Percentiles rank a stretch among this genome's conserved stretches.
These are phyloP conservation scores for Ctenomys sociabilis DNA, from an alignment of 2,113 vertebrate species.

Conservation along the genomic window DNA sequence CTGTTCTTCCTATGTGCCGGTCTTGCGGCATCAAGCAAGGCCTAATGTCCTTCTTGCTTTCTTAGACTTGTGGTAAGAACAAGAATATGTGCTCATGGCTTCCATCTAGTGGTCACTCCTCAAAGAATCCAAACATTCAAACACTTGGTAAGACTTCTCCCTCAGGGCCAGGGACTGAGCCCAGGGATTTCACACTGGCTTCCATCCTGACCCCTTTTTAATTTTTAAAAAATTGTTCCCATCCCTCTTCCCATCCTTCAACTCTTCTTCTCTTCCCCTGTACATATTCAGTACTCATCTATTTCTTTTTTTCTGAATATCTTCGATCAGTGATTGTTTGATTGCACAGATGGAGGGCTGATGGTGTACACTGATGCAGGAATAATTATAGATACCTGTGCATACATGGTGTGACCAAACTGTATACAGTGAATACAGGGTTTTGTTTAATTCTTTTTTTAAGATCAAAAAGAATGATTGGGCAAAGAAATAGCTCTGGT, in stretches of 20 bases:
- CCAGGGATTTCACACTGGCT: not conserved
- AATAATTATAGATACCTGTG: not conserved
- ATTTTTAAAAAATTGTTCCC: not conserved
- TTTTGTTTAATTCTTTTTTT: not conserved
- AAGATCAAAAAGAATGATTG: not conserved
- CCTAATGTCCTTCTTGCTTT: not conserved
- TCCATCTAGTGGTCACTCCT: conserved; percentile 33
- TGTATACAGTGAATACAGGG: not conserved
- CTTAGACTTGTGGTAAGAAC: not conserved
- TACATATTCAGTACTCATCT: not conserved
- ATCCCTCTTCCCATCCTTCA: not conserved
- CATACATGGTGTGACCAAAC: not conserved
- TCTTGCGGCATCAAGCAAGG: not conserved
- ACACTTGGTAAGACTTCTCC: not conserved
- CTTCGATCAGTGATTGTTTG: not conserved
- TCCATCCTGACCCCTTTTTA: not conserved
- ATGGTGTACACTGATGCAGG: not conserved
- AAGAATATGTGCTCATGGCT: not conserved
- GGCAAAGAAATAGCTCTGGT: not conserved
- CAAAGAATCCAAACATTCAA: not conserved
- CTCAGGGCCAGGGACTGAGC: not conserved
- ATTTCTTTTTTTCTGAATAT: not conserved
- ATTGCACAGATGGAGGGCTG: not conserved
- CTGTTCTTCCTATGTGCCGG: not conserved
- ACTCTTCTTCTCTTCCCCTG: not conserved